Evolutionary conservation across 2,888 invertebrate species (phyloP).

Genomic region (Selenia dentaria): DNA sequence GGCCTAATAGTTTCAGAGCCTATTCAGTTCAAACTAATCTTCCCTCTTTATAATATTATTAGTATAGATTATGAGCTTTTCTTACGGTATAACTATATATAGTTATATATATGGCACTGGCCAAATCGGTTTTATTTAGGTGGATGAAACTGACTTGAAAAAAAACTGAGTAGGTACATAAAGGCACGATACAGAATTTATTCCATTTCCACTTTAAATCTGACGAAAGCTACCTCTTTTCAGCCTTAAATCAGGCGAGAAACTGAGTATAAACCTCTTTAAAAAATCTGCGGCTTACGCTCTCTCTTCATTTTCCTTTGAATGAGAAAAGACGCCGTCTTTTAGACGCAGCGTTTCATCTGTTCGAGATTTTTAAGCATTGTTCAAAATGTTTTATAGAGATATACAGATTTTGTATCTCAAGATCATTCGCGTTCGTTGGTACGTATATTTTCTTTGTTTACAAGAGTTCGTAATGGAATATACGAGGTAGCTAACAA

Average conservation of each 20-base stretch:
- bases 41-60: no score
- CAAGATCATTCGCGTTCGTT: constrained; percentile 2
- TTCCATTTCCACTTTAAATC: background rate
- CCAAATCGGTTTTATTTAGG: no score
- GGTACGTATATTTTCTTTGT: constrained; percentile 8
- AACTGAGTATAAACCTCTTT: constrained; percentile 18
- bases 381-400: constrained; percentile 28
- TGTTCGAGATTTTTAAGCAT: constrained; percentile 30
- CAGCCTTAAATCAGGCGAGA: constrained; percentile 1
- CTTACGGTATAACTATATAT: no score
- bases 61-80: no score
- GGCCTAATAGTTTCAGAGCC: no score
- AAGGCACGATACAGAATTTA: background rate
- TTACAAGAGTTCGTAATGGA: constrained; percentile 3
- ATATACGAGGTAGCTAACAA: constrained; percentile 8
- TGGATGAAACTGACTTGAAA: no score
- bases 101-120: no score
- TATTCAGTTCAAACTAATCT: no score
- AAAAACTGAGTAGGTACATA: no score
- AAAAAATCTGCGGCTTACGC: constrained; percentile 18
- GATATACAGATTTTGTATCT: constrained; percentile 24
- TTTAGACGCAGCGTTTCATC: constrained; percentile 28
- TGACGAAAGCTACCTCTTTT: background rate
- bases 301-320: constrained; percentile 19
- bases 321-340: constrained; percentile 17